Evolutionary conservation across 1,140 invertebrate genomes (phyloP).

Genomic region (Magallana ariakensis): DNA sequence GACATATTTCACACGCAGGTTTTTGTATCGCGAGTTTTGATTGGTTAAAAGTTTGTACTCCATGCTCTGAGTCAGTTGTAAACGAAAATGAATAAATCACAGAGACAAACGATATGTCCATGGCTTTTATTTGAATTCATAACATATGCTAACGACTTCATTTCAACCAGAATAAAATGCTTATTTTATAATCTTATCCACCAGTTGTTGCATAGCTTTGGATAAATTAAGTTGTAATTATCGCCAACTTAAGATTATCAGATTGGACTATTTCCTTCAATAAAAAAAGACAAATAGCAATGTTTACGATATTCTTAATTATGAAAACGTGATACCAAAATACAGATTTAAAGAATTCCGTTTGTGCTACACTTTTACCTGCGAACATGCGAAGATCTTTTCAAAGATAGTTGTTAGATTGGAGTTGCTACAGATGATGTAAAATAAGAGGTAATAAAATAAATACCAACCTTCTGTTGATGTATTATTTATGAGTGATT

Average conservation of each 20-base stretch:
- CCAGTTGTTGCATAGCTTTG: background rate
- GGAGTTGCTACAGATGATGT: too few relatives aligned
- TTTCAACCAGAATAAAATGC: background rate
- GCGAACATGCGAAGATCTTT: too few relatives aligned
- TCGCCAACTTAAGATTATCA: background rate
- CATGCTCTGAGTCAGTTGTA: conserved; percentile 15
- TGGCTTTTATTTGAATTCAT: conserved; percentile 18
- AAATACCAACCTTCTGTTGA: too few relatives aligned
- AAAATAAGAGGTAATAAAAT: too few relatives aligned
- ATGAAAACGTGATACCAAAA: conserved; percentile 2
- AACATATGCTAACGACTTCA: conserved; percentile 5
- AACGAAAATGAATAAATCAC: conserved; percentile 26
- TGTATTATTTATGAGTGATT: too few relatives aligned
- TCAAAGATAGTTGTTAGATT: too few relatives aligned
- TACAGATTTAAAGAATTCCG: too few relatives aligned
- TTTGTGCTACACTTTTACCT: too few relatives aligned
- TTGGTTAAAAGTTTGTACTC: background rate
- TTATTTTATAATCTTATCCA: background rate
- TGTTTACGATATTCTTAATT: background rate
- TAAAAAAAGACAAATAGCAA: conserved; percentile 16
- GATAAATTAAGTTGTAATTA: conserved; percentile 10
- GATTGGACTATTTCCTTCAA: background rate
- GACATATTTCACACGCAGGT: background rate
- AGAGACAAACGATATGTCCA: conserved; percentile 36
- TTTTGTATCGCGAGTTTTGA: background rate